phyloP scores from a whole-genome alignment of 2,797 vertebrate genomes.

The Protonibea diacanthus region DNA sequence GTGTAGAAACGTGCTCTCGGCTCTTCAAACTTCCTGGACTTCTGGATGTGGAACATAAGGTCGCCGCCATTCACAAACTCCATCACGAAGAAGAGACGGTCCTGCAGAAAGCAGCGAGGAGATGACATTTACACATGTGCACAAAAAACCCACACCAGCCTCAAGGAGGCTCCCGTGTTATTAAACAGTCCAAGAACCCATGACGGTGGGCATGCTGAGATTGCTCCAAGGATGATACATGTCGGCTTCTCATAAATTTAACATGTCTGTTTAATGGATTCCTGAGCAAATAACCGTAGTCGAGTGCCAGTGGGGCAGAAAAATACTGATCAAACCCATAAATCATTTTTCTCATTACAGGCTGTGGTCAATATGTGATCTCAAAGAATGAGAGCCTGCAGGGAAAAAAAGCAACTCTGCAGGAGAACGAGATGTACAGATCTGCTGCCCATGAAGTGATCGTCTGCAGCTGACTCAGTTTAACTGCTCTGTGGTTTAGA shows the following conservation, averaged over 20 bases:
- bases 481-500: conserved; percentile 30
- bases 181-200: conserved; percentile 35
- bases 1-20: conserved; percentile 94
- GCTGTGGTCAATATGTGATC: conserved; percentile 52
- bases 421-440: conserved; percentile 39
- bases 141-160: conserved; percentile 17
- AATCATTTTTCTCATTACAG: conserved; percentile 70
- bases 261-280: conserved; percentile 50
- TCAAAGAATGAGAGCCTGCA: conserved; percentile 48
- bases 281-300: conserved; percentile 31
- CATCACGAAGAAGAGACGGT: conserved; percentile 98
- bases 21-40: conserved; percentile 97
- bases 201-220: conserved; percentile 22
- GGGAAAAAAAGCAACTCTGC: conserved; percentile 2
- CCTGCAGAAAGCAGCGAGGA: conserved; percentile 70
- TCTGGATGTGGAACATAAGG: conserved; percentile 99
- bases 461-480: conserved; percentile 17
- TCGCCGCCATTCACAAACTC: conserved; percentile 98
- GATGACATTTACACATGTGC: conserved; percentile 37
- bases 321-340: conserved; percentile 59
- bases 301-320: conserved; percentile 44
- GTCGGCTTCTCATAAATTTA: conserved; percentile 51
- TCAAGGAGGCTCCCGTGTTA: conserved; percentile 25
- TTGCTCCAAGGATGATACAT: conserved; percentile 40
- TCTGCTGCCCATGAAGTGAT: conserved; percentile 38